phyloP scores from a whole-genome alignment of 2,113 vertebrate genomes.

The Thalassoma bifasciatum region DNA sequence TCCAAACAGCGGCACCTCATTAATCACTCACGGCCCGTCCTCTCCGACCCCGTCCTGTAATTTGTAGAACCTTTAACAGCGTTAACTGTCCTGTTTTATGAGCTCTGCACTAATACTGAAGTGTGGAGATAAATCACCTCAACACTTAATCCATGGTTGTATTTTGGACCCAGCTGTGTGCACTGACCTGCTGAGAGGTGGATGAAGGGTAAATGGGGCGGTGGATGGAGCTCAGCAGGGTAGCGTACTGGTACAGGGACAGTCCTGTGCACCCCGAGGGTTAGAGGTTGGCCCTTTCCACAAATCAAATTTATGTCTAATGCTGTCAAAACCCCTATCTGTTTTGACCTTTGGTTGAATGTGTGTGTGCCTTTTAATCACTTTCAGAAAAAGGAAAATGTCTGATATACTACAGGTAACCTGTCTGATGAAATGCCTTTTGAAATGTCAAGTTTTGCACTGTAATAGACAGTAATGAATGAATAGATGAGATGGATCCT shows the following conservation, averaged over 20 bases:
- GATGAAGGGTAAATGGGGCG: conserved; percentile 49
- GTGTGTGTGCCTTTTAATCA: conserved; percentile 16
- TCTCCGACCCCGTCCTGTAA: conserved; percentile 47
- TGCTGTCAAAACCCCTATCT: conserved; percentile 9
- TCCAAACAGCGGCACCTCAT: conserved; percentile 42
- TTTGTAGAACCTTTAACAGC: conserved; percentile 66
- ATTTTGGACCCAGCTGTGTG: conserved; percentile 50
- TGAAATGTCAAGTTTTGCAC: not conserved
- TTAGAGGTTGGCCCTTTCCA: conserved; percentile 14
- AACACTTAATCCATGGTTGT: conserved; percentile 60
- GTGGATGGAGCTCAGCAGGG: conserved; percentile 43
- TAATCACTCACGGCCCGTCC: conserved; percentile 57
- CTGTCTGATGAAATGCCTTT: not conserved
- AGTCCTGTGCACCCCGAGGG: conserved; percentile 9
- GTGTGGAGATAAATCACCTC: conserved; percentile 69
- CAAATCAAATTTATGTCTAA: conserved; percentile 48
- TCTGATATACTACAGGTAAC: not conserved
- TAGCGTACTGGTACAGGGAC: conserved; percentile 15
- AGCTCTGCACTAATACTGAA: conserved; percentile 60
- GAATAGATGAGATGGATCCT: not conserved
- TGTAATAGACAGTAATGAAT: not conserved
- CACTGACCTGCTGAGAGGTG: conserved; percentile 54
- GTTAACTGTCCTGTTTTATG: conserved; percentile 74
- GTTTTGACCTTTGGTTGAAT: conserved; percentile 32
- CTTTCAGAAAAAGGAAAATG: conserved; percentile 2